Evolutionary conservation across 2,888 invertebrate species (phyloP).

Genomic region (Cryptocheilus praepositus): DNA sequence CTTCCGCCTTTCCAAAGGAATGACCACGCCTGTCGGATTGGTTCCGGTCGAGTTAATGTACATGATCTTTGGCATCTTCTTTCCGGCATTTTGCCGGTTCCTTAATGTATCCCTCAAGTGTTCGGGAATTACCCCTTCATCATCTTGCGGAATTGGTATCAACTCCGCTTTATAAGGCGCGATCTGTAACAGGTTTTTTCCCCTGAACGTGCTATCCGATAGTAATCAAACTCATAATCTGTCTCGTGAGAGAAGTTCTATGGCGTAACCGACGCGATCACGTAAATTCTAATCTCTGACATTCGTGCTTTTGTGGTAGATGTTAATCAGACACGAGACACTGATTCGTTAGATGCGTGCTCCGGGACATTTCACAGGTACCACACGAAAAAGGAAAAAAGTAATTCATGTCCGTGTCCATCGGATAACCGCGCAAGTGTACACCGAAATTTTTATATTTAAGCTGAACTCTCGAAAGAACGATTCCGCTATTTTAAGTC

Average conservation of each 20-base stretch:
- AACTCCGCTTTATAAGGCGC: slow-evolving; percentile 82
- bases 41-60: slow-evolving; percentile 86
- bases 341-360: slow-evolving; percentile 46
- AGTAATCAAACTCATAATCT: too few relatives aligned
- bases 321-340: too few relatives aligned
- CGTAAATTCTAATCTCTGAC: too few relatives aligned
- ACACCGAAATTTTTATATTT: too few relatives aligned
- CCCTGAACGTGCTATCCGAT: too few relatives aligned
- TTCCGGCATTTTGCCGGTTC: slow-evolving; percentile 70
- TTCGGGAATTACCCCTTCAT: slow-evolving; percentile 81
- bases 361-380: slow-evolving; percentile 15
- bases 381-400: slow-evolving; percentile 22
- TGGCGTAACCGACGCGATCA: too few relatives aligned
- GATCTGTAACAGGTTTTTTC: slow-evolving; percentile 76
- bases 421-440: too few relatives aligned
- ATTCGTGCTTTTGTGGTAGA: too few relatives aligned
- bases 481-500: too few relatives aligned
- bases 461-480: too few relatives aligned
- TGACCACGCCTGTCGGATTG: slow-evolving; percentile 85
- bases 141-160: slow-evolving; percentile 83
- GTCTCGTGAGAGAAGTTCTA: too few relatives aligned
- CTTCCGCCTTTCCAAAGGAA: slow-evolving; percentile 80
- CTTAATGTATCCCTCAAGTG: slow-evolving; percentile 78
- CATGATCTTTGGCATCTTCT: slow-evolving; percentile 83
- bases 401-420: too few relatives aligned